Evolutionary conservation across 2,888 invertebrate genomes (phyloP).

Genomic region (Cheilosia pagana): DNA sequence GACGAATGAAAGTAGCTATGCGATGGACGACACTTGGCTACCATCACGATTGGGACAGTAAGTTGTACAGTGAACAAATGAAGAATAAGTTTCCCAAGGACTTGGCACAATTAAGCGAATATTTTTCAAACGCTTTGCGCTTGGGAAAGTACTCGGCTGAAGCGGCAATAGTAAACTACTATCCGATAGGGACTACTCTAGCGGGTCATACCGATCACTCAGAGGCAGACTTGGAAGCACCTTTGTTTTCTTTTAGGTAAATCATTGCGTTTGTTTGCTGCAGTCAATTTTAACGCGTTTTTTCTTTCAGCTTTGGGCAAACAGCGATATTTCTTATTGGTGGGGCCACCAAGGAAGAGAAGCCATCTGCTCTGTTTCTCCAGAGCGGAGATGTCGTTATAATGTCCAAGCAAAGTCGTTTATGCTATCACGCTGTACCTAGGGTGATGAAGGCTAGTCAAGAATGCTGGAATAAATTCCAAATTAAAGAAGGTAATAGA

Average conservation of each 20-base stretch:
- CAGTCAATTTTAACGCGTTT: neutral
- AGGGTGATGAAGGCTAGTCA: constrained; percentile 87
- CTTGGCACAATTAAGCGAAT: constrained; percentile 86
- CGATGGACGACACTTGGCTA: constrained; percentile 98
- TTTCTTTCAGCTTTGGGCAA: constrained; percentile 93
- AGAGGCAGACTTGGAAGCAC: constrained; percentile 92
- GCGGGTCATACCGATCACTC: constrained; percentile 98
- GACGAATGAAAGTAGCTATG: constrained; percentile 84
- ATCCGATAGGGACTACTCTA: constrained; percentile 95
- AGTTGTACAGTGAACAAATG: constrained; percentile 90
- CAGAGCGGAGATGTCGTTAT: constrained; percentile 95
- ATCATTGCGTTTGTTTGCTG: too few species aligned
- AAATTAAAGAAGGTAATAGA: constrained; percentile 78
- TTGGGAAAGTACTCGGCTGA: constrained; percentile 89
- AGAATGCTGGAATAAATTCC: constrained; percentile 84
- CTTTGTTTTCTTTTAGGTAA: constrained; percentile 95
- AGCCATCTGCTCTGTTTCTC: constrained; percentile 89
- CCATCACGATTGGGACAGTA: constrained; percentile 99
- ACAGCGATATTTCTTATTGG: constrained; percentile 97
- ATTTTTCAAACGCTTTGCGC: constrained; percentile 86
- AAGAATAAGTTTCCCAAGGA: constrained; percentile 90
- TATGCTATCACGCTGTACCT: constrained; percentile 97
- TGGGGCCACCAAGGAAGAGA: constrained; percentile 88
- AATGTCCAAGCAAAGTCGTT: constrained; percentile 93
- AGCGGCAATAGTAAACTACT: constrained; percentile 98